These are phyloP conservation scores for Alexandromys fortis DNA, from an alignment of 2,113 vertebrate genomes.

Conservation along the genomic window DNA sequence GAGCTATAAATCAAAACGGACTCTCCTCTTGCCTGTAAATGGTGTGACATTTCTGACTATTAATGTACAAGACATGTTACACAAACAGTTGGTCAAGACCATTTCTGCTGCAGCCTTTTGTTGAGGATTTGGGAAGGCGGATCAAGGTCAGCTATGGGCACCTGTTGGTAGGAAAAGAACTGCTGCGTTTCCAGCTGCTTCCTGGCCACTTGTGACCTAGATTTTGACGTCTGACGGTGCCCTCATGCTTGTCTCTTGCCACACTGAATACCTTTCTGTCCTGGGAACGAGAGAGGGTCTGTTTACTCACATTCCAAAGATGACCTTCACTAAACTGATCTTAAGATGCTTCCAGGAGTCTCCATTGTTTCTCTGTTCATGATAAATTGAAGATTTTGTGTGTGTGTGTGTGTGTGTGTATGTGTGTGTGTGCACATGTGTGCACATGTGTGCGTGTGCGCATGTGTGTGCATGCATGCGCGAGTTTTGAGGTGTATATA, in stretches of 20 bases:
- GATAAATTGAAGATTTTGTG: background rate
- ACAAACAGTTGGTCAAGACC: background rate
- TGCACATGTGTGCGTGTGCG: too few species aligned
- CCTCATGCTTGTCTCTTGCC: background rate
- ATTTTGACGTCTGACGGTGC: background rate
- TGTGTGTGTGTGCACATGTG: background rate
- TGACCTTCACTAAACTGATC: background rate
- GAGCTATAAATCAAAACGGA: conserved; percentile 73
- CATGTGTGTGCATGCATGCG: fast-evolving
- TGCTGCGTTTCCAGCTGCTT: background rate
- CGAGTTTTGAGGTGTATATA: background rate
- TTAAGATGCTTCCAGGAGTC: background rate
- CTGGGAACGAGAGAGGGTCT: background rate
- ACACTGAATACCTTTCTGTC: background rate
- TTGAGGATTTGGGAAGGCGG: background rate
- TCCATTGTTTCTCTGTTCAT: conserved; percentile 3
- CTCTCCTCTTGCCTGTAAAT: conserved; percentile 47
- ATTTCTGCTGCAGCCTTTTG: background rate
- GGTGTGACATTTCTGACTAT: conserved; percentile 50
- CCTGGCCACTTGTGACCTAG: background rate
- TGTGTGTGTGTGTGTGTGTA: background rate
- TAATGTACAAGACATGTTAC: conserved; percentile 53
- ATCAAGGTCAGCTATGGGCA: background rate
- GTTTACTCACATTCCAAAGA: conserved; percentile 21
- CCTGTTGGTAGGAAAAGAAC: background rate